Evolutionary conservation across 2,113 vertebrate species (phyloP), one percentile per base, ranked within the genome.

Genomic region (Onychostoma macrolepis): DNA sequence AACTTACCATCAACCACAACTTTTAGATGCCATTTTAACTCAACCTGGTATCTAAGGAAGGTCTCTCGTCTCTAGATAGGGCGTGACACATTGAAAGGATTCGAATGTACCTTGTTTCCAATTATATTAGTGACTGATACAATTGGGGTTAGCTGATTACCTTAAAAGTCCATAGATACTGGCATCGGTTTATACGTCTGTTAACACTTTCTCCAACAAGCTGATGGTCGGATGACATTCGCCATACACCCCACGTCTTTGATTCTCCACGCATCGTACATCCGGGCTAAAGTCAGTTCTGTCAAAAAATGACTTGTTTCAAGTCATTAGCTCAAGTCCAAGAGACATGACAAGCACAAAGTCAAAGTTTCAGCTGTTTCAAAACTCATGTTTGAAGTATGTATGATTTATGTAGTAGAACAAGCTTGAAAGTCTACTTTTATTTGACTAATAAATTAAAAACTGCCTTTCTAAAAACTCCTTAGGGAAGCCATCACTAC

Each of bases 391-490:
- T 56, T 79, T 56, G 28, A 56, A 30, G 77, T 56, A 28, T 61
- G 6, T 58, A 26, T 9, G 4, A 50, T 53, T 77, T 30, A 17
- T 28, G 6, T 15, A 26, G 74, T 13, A 26, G n/a, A 50, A 76
- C 41, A 48, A n/a, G 12, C 13, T 30, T 33, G 65, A 71, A 71
- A 71, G 26, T 28, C n/a, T 45, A 72, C 5, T 74, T 10, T 74
- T n/a, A 43, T 43, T 15, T 26, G 15, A 75, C 30, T 45, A 45
- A 75, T 45, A 75, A 75, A 7, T 43, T 4, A 43, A 43, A 43
- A 74, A 43, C 71, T 71, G 24, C 21, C 43, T 76, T 48, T 76
- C 26, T 19, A 48, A 77, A 10, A 77, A 77, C n/a, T 77, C 43
- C 41, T 4, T 2, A 19, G 17, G 15, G 26, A 53, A 21, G 0